Conservation (phyloP, 2,797 vertebrate species). For the Anas flavirostris region DNA sequence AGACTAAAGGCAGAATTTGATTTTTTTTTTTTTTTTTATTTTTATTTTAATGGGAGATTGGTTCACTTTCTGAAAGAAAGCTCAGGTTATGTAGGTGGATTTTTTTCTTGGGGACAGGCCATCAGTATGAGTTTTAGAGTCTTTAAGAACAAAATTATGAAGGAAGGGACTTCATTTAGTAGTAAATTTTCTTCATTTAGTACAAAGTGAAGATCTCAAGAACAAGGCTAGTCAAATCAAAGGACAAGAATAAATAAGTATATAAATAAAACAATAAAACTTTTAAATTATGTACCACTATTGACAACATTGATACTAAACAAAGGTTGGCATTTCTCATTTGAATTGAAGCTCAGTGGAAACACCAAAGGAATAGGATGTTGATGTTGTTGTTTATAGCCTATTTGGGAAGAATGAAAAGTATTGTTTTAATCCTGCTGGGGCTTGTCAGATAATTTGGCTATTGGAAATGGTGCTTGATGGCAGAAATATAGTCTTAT, state of each 20-base stretch:
- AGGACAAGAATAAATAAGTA: neutral
- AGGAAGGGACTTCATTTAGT: neutral
- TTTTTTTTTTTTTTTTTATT: too few species aligned
- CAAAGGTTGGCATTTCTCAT: neutral
- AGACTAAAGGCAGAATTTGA: neutral
- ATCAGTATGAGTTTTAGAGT: neutral
- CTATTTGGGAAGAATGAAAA: slow-evolving; percentile 25
- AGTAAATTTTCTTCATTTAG: neutral
- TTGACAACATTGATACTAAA: neutral
- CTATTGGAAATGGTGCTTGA: neutral
- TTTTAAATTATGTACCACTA: neutral
- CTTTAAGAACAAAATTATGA: neutral
- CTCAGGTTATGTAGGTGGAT: neutral
- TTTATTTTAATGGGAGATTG: neutral
- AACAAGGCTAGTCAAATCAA: slow-evolving; percentile 17
- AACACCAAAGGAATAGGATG: neutral
- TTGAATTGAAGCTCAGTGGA: neutral
- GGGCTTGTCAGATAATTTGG: neutral
- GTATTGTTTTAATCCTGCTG: slow-evolving; percentile 6
- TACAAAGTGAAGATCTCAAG: neutral
- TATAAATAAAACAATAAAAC: neutral
- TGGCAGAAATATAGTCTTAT: neutral
- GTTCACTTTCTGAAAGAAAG: neutral
- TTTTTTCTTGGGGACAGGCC: neutral
- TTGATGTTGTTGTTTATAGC: slow-evolving; percentile 12